Evolutionary conservation across 2,888 invertebrate genomes (phyloP).

Genomic region (Mamestra brassicae): DNA sequence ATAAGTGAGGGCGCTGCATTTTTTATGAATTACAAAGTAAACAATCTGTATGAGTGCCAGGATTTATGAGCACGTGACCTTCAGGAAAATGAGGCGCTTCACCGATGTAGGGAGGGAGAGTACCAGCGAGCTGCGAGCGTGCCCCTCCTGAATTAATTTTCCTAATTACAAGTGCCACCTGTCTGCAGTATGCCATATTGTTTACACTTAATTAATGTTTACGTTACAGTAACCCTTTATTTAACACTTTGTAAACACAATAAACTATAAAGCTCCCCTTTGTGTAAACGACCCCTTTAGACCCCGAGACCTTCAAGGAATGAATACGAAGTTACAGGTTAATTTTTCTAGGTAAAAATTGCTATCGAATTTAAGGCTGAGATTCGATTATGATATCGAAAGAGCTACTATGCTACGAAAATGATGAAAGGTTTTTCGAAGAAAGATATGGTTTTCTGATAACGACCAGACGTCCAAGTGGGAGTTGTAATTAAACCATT

Average conservation of each 20-base stretch:
- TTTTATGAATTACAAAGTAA: constrained; percentile 76
- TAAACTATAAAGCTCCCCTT: constrained; percentile 46
- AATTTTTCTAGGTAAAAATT: constrained; percentile 16
- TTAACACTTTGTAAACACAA: constrained; percentile 42
- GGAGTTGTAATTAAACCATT: constrained; percentile 35
- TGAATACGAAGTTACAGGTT: constrained; percentile 8
- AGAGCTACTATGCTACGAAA: constrained; percentile 29
- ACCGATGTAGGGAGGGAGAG: constrained; percentile 20
- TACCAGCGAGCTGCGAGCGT: constrained; percentile 39
- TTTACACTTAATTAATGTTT: constrained; percentile 68
- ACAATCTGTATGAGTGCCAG: constrained; percentile 74
- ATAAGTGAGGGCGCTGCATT: constrained; percentile 70
- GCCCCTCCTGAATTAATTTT: constrained; percentile 70
- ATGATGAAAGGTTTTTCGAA: constrained; percentile 35
- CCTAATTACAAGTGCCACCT: constrained; percentile 71
- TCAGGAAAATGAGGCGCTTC: constrained; percentile 66
- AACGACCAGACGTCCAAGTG: constrained; percentile 10
- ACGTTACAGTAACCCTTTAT: constrained; percentile 45
- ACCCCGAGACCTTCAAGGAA: constrained; percentile 24
- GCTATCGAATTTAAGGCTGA: constrained; percentile 26
- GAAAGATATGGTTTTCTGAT: constrained; percentile 36
- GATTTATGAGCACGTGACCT: constrained; percentile 77
- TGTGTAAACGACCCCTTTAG: constrained; percentile 23
- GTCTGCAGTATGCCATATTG: constrained; percentile 65
- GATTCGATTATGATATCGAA: constrained; percentile 55